Base-by-base conservation (phyloP, 2,113 vertebrate genomes). In the Sialia sialis region DNA sequence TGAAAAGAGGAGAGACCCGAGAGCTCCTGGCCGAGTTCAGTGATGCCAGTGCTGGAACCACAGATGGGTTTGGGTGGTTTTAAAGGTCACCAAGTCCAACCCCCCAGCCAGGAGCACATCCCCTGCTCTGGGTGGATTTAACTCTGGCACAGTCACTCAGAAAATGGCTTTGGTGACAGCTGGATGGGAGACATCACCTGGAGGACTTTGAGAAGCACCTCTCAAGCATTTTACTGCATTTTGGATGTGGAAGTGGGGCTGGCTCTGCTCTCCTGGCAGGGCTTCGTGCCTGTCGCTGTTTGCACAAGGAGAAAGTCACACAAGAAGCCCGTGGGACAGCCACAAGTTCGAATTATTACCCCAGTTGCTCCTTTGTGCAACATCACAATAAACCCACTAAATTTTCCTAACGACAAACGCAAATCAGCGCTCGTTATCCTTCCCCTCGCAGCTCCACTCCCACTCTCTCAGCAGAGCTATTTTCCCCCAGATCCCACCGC, bases 401-500 rank as follows among this genome's bases (percentile, higher is more conserved):
- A 91, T 43, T n/a, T 6, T 1, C 80, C 83, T 30, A 70, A 90
- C 29, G 23, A 83, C 80, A 92, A 89, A 54, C 30, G 48, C 83
- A 74, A 75, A 92, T 23, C 76, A 81, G 49, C 30, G 5, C 56
- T 84, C 51, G 3, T 29, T 77, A 77, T 34, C 86, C 70, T 5
- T 84, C 64, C 51, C 46, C 59, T 86, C 63, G 59, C 81, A 21
- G 1, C 58, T 87, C 76, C 26, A 17, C 78, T 85, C 94, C 88
- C 82, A 88, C 85, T 54, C 94, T 32, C 46, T 6, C 79, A 39
- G 82, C 75, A 76, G 2, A 27, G 62, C 54, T 90, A 2, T 94
- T 95, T 91, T 90, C 14, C 82, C 95, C 88, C 67, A 51, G 59
- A 87, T 96, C 70, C 82, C 85, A 90, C 8, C 2, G 2, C 63